These are phyloP conservation scores for Acropora tenuis DNA, from an alignment of 64 coral and sea anemone genomes.

Conservation along the genomic window DNA sequence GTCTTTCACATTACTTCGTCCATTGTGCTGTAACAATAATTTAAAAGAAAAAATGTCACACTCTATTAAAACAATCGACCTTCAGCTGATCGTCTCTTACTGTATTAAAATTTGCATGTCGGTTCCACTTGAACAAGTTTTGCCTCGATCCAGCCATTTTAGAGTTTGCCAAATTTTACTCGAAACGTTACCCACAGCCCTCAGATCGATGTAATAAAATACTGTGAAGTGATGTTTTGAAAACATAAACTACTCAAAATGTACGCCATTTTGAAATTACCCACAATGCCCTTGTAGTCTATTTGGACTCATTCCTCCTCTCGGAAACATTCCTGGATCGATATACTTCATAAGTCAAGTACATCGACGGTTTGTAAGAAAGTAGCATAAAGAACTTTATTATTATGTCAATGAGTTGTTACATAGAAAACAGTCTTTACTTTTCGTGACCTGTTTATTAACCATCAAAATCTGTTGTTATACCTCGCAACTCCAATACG, in stretches of 20 bases:
- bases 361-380: too few relatives aligned
- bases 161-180: background rate
- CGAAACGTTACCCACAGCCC: background rate
- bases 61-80: background rate
- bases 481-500: too few relatives aligned
- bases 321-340: too few relatives aligned
- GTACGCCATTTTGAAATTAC: conserved; percentile 90
- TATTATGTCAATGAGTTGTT: too few relatives aligned
- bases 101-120: conserved; percentile 67
- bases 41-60: background rate
- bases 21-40: conserved; percentile 43
- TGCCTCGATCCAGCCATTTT: conserved; percentile 72
- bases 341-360: too few relatives aligned
- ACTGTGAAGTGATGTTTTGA: background rate
- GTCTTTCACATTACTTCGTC: conserved; percentile 59
- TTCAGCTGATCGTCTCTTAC: conserved; percentile 32
- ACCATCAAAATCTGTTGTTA: too few relatives aligned
- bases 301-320: conserved; percentile 2
- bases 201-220: background rate
- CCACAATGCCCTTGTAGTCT: conserved; percentile 8
- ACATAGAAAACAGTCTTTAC: too few relatives aligned
- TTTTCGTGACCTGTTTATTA: too few relatives aligned
- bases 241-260: conserved; percentile 44
- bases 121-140: conserved; percentile 90
- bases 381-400: too few relatives aligned